Evolutionary conservation across 2,113 vertebrate species (phyloP).

Genomic region (Paedocypris sp.): DNA sequence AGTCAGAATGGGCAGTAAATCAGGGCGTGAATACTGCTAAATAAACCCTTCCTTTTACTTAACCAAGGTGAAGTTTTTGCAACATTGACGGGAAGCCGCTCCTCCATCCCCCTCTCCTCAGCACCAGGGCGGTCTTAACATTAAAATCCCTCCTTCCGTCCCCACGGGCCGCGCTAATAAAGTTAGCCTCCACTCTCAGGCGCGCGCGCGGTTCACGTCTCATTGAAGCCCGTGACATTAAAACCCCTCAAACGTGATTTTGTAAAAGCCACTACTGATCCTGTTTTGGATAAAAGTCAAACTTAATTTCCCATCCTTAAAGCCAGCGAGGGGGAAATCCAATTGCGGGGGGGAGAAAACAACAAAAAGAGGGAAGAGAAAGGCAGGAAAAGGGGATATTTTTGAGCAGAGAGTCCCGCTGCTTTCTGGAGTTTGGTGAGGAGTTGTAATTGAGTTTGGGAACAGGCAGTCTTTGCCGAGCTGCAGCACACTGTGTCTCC

Average conservation of each 20-base stretch:
- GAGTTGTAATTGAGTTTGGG: conserved; percentile 18
- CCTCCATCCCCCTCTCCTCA: neutral
- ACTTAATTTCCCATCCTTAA: conserved; percentile 58
- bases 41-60: conserved; percentile 41
- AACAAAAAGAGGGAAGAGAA: neutral
- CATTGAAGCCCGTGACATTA: conserved; percentile 57
- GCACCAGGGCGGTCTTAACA: conserved; percentile 39
- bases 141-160: conserved; percentile 38
- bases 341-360: conserved; percentile 31
- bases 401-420: conserved; percentile 20
- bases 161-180: conserved; percentile 56
- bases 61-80: conserved; percentile 52
- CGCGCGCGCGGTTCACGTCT: conserved; percentile 51
- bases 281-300: conserved; percentile 62
- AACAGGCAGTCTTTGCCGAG: neutral
- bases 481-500: neutral
- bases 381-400: conserved; percentile 3
- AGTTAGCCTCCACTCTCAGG: conserved; percentile 55
- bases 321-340: conserved; percentile 45
- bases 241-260: conserved; percentile 65
- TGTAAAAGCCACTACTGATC: conserved; percentile 58
- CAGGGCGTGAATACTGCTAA: conserved; percentile 37
- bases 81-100: conserved; percentile 34
- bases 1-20: conserved; percentile 58
- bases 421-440: conserved; percentile 9